Evolutionary conservation across 2,888 invertebrate genomes (phyloP), one percentile per base, ranked within the genome.

Genomic region (Calliscelio sp.): DNA sequence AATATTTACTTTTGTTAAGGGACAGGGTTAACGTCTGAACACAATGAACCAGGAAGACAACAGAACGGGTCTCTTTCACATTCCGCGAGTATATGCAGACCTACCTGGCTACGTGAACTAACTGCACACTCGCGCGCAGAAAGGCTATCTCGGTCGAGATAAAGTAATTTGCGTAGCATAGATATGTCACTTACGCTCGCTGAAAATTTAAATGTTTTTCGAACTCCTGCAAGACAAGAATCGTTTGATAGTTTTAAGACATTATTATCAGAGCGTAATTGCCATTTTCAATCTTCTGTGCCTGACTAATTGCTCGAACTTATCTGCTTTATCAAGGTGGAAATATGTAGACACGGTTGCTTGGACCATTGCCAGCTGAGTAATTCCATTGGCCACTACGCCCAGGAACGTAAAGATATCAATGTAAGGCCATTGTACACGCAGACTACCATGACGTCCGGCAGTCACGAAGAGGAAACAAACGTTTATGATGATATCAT

Each of bases 341-440:
- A 98, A 93, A 98, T 98, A 89, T 98, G 98, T 92, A 95, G 98
- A 11, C 98, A 98, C 90, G 98, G 98, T 0, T 98, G 98, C 90
- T 94, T 98, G 87, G 98, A 98, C 91, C 98, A 98, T 91, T 98
- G 98, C 90, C 97, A 98, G 91, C 92, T 96, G 24, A 95, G 95
- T 28, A 95, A 95, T 0, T 94, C 94, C 1, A 91, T 94, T 0
- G 92, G 92, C 11, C 93, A 93, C 86, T 94, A 94, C 77, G 93
- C 94, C 28, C 92, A 94, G 81, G 95, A 95, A 78, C 93, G 95
- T 28, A 94, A 95, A 87, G 95, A 95, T 83, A 91, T 89, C 74
- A 80, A 85, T 70, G 85, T 90, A 55, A 88, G 87, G 74, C 90
- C 91, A 63, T 87, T 91, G 57, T 90, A 90, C 79, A 94, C 94